Evolutionary conservation across 2,888 invertebrate genomes (phyloP).

Genomic region (Dimorphilus gyrociliatus): DNA sequence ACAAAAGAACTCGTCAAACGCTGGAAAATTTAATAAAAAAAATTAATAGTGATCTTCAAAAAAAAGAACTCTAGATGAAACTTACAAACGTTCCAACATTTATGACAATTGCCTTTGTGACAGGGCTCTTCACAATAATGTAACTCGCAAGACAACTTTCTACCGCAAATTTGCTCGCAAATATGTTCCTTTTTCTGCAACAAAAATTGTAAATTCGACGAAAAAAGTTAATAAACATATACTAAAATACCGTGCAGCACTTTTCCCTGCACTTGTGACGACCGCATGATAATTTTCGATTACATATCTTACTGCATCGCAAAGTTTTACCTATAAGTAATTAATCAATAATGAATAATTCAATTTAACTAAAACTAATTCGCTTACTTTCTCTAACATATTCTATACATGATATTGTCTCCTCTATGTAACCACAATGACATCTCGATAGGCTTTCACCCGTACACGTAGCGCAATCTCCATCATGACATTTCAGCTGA

Average conservation of each 20-base stretch:
- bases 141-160: slow-evolving; percentile 63
- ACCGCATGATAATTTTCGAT: slow-evolving; percentile 45
- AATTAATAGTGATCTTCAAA: background rate
- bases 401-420: slow-evolving; percentile 36
- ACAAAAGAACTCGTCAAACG: slow-evolving; percentile 75
- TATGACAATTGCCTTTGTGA: slow-evolving; percentile 54
- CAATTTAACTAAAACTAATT: slow-evolving; percentile 9
- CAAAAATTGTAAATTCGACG: background rate
- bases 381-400: slow-evolving; percentile 10
- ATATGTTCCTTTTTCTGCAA: slow-evolving; percentile 55
- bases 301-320: slow-evolving; percentile 69
- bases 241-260: slow-evolving; percentile 54
- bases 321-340: slow-evolving; percentile 10
- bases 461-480: slow-evolving; percentile 55
- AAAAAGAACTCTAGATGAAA: slow-evolving; percentile 12
- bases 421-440: slow-evolving; percentile 42
- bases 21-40: slow-evolving; percentile 21
- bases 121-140: slow-evolving; percentile 75
- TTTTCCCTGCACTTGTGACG: slow-evolving; percentile 58
- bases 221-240: background rate
- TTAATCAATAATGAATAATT: background rate
- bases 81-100: slow-evolving; percentile 59
- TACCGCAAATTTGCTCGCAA: slow-evolving; percentile 51
- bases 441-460: slow-evolving; percentile 20
- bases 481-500: slow-evolving; percentile 56